Base-by-base conservation (phyloP, 2,113 vertebrate genomes). In the Podarcis muralis region DNA sequence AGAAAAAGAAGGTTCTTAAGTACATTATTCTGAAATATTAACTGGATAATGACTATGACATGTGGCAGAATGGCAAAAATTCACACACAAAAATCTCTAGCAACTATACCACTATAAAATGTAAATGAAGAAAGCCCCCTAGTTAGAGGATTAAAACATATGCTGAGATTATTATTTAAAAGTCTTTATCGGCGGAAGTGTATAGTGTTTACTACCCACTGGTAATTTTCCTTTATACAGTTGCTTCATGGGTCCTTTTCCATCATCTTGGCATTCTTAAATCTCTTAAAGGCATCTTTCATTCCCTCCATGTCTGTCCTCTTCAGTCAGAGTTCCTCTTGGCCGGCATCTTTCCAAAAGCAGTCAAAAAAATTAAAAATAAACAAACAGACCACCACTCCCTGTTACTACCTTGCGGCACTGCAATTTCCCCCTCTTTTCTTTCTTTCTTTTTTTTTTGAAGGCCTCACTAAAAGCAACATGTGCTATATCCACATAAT, bases 401-500 rank as follows among this genome's bases (percentile, higher is more conserved):
- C 53, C 23, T 69, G 4, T 71, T 4, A 2, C 65, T 90, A 20
- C 6, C 30, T 22, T 23, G 23, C 69, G 91, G 65, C 57, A 23
- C 0, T 3, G 15, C 22, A 23, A 74, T 35, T 5, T 72, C 4
- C 91, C 16, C 7, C 69, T 53, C 48, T 53, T 53, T 12, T 48
- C 9, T 53, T 53, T 53, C 2, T 53, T 53, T 53, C 9, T 75
- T 5, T 74, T 90, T 59, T 89, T 83, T 13, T 3, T 27, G 84
- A 66, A 85, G 8, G 37, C 59, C 6, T 12, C 81, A 66, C 4
- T 76, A 23, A 92, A 93, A 90, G 90, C 43, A 76, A 92, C 77
- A 43, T 74, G 23, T 88, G 2, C 16, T 87, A 22, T 79, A 82
- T 91, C 91, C 81, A 86, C 25, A 30, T 90, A 85, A 18, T 30